Evolutionary conservation across 2,797 vertebrate species (phyloP), one percentile per base, ranked within the genome.

Genomic region (Arctocebus calabarensis): DNA sequence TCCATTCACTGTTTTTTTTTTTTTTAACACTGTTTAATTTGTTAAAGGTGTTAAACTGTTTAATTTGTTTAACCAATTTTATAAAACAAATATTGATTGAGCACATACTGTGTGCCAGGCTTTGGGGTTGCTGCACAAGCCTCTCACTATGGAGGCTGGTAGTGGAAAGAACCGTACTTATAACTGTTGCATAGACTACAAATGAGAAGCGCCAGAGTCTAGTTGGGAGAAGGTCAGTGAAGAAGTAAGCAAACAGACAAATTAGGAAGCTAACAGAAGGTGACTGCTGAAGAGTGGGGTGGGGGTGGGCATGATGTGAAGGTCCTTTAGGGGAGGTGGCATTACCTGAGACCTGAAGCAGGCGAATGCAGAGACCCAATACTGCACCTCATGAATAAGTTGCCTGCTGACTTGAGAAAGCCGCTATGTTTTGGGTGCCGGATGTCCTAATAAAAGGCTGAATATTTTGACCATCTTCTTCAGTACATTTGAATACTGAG

Each of bases 11-110:
- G 5, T 79, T 79, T 57, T 62, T 64, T 43, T 43, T 43, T 48
- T 43, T 64, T 55, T 13, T 16, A 79, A 79, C 52, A 57, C 52
- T 79, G n/a, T 34, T 78, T 78, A 57, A 79, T 79, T 79, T 57
- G 52, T 57, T 57, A 57, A 57, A 79, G 77, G 77, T 57, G 52
- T 79, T 37, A 25, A 79, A 37, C 77, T 79, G 77, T 79, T 57
- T 25, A 79, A 79, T 78, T 78, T 78, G 22, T 57, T n/a, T 88
- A 92, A 45, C 27, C 79, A 29, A 29, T 90, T 92, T 86, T 82
- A 62, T 71, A 32, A 34, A 84, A 40, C 40, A 75, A 70, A 82
- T 88, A 61, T 43, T 84, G 48, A 85, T 19, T 77, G 37, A 71
- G 29, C 70, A 7, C 37, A 62, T 75, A 12, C 64, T 29, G 1